Conservation (phyloP, 2,113 vertebrate genomes). For the Colius striatus region DNA sequence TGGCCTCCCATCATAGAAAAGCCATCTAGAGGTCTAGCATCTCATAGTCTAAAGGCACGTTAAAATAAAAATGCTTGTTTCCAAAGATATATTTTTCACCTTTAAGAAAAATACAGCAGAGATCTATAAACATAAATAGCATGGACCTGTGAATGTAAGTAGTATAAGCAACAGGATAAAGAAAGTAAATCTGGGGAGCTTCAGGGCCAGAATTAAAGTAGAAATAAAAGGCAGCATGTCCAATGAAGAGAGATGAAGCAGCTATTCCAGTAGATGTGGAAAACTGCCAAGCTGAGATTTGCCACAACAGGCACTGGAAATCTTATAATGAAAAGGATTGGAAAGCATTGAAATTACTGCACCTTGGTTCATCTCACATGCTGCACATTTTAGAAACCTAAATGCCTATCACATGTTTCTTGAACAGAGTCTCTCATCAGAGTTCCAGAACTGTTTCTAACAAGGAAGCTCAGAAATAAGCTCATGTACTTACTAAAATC, state of each 20-base stretch:
- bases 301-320: background rate
- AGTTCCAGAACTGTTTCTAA: slow-evolving; percentile 19
- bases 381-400: slow-evolving; percentile 26
- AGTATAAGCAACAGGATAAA: background rate
- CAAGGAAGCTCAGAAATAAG: slow-evolving; percentile 21
- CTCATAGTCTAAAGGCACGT: background rate
- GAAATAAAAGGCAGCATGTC: background rate
- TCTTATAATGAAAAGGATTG: slow-evolving; percentile 30
- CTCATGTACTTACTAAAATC: background rate
- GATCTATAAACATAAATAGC: background rate
- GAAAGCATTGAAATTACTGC: slow-evolving; percentile 7
- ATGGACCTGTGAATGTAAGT: background rate
- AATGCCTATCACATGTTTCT: slow-evolving; percentile 22
- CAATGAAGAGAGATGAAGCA: slow-evolving; percentile 2
- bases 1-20: background rate
- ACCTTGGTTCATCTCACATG: slow-evolving; percentile 44
- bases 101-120: background rate
- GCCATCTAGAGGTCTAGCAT: background rate
- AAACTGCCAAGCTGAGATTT: slow-evolving; percentile 35
- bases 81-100: background rate
- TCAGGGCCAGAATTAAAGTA: background rate
- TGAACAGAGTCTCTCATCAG: background rate
- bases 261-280: slow-evolving; percentile 2
- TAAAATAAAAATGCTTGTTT: background rate
- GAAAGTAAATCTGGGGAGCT: background rate